phyloP scores from a whole-genome alignment of 2,888 invertebrate genomes.

The Melanargia galathea region DNA sequence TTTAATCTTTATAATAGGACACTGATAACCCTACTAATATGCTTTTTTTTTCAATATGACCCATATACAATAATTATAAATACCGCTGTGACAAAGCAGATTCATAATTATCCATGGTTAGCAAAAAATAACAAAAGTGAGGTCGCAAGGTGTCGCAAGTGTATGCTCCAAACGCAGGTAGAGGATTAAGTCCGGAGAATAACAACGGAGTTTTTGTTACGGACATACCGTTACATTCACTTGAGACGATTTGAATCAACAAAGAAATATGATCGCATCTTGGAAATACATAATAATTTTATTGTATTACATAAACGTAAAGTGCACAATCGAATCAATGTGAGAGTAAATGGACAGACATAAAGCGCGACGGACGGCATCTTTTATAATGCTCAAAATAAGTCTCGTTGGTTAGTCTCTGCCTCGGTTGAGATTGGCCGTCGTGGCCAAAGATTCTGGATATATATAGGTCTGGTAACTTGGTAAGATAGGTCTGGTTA shows the following conservation, averaged over 20 bases:
- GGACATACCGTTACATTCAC: constrained; percentile 67
- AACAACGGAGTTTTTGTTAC: constrained; percentile 60
- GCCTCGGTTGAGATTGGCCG: too few species aligned
- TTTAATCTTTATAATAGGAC: too few species aligned
- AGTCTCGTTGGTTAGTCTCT: too few species aligned
- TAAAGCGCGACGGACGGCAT: too few species aligned
- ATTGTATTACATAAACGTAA: background rate
- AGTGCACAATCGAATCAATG: background rate
- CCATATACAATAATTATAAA: constrained; percentile 36
- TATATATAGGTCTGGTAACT: too few species aligned
- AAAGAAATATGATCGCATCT: constrained; percentile 57
- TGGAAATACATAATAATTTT: constrained; percentile 23
- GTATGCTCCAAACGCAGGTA: constrained; percentile 71
- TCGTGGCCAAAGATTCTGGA: too few species aligned
- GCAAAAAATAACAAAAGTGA: constrained; percentile 56
- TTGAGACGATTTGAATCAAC: constrained; percentile 55
- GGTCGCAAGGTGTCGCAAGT: constrained; percentile 66
- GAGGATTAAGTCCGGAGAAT: constrained; percentile 49
- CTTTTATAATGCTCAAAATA: too few species aligned
- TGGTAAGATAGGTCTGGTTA: too few species aligned
- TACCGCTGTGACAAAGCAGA: constrained; percentile 43
- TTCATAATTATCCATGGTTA: constrained; percentile 61
- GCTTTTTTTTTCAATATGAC: constrained; percentile 9
- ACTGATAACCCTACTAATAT: too few species aligned
- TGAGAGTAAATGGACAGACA: background rate